Base-by-base conservation (phyloP, 2,113 vertebrate species). In the Toxotes chatareus region DNA sequence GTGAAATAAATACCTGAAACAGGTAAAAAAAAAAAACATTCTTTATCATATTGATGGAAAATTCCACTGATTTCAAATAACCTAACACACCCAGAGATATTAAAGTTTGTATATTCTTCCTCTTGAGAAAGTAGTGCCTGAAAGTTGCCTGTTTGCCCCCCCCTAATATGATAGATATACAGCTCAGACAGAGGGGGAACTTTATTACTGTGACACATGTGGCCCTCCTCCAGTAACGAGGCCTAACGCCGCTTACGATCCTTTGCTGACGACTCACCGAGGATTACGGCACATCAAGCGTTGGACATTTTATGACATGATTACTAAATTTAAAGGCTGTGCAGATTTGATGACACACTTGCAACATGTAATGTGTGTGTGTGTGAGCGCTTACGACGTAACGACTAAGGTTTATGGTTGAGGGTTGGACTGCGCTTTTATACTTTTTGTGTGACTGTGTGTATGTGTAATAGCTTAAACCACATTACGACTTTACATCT, bases 241-340 rank as follows among this genome's bases (percentile, higher is more conserved):
- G 64, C 1, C 74, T 86, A 88, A 88, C 64, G 78, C 63, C 6
- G 55, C 66, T 67, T 73, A 79, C 4, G 70, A 78, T 34, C 71
- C 75, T 21, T 12, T 1, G 0, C 42, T 64, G 56, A 73, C 56
- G 32, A 59, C 73, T 17, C 51, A 5, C 49, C 21, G 34, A 44
- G 42, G 19, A 40, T 42, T 23, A 63, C 44, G 5, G 34, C 46
- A 7, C 31, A 11, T 57, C 5, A 59, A 36, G 32, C 16, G 47
- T 64, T 76, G 36, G 56, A 83, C 76, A 16, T 89, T 27, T 91
- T 89, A 89, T 79, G 76, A 67, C 86, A 14, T 70, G 47, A 88
- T 59, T 44, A 42, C 62, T 51, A 56, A 65, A 76, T 80, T 69
- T 79, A 79, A 79, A 84, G 73, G 31, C 77, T 9, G 0, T 7